Conservation (phyloP, 2,113 vertebrate genomes). For the Lynx canadensis region DNA sequence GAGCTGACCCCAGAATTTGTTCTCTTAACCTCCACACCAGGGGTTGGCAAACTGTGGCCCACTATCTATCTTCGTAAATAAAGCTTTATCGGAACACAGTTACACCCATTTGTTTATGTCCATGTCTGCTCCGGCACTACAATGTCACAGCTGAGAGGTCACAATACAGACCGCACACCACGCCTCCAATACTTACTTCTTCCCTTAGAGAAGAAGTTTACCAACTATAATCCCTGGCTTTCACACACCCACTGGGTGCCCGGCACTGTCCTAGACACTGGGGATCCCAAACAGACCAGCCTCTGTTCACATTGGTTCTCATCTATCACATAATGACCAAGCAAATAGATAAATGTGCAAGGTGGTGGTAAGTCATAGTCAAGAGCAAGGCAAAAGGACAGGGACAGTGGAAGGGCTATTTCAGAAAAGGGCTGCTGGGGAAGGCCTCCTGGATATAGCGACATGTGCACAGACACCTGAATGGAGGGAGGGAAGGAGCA, state of each 20-base stretch:
- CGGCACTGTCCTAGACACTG: too few species aligned
- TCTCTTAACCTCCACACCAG: background rate
- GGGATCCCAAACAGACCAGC: background rate
- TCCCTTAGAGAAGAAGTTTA: background rate
- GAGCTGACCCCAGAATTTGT: too few species aligned
- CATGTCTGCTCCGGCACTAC: rapidly evolving
- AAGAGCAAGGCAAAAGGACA: background rate
- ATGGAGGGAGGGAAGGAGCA: rapidly evolving
- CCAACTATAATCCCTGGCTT: background rate
- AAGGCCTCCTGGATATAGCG: background rate
- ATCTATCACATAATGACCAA: background rate
- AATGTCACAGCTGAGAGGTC: rapidly evolving
- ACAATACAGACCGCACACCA: background rate
- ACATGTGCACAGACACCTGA: background rate
- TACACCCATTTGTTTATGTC: background rate
- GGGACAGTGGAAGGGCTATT: background rate
- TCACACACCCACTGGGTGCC: background rate
- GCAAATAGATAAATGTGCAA: too few species aligned
- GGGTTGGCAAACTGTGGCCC: rapidly evolving
- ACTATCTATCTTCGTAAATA: background rate
- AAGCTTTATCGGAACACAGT: background rate
- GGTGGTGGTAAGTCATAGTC: background rate
- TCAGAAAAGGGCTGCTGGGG: background rate
- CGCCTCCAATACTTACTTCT: background rate
- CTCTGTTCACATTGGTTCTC: background rate